A percentile compares a stretch with the other conserved stretches of the same genome.
Conservation (phyloP, 2,888 invertebrate species). For the Eudasyphora cyanicolor region DNA sequence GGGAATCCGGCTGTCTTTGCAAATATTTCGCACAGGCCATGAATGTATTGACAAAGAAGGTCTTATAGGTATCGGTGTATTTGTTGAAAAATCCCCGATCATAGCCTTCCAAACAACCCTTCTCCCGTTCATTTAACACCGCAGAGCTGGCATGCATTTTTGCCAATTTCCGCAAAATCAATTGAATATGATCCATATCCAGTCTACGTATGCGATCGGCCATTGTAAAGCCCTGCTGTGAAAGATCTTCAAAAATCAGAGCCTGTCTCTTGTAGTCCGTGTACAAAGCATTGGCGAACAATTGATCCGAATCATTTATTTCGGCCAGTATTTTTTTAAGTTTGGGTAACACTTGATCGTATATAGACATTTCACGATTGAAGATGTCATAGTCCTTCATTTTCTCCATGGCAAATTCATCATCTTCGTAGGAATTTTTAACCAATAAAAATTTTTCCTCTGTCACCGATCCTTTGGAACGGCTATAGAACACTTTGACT, state of each 20-base stretch:
- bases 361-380: conserved; percentile 77
- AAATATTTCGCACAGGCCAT: conserved; percentile 74
- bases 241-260: conserved; percentile 78
- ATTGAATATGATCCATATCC: conserved; percentile 79
- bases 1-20: conserved; percentile 68
- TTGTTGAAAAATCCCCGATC: conserved; percentile 78
- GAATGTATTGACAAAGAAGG: conserved; percentile 74
- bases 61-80: conserved; percentile 75
- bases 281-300: conserved; percentile 74
- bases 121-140: conserved; percentile 78
- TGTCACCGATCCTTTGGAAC: conserved; percentile 35
- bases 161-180: conserved; percentile 79
- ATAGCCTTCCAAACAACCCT: conserved; percentile 71
- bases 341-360: conserved; percentile 76
- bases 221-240: conserved; percentile 72
- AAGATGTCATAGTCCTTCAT: conserved; percentile 77
- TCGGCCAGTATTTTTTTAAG: conserved; percentile 71
- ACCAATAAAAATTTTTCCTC: conserved; percentile 69
- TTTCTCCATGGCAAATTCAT: conserved; percentile 72
- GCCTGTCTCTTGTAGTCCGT: conserved; percentile 74
- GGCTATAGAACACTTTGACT: conserved; percentile 68
- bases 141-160: conserved; percentile 81
- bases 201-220: conserved; percentile 76
- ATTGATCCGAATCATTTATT: conserved; percentile 71
- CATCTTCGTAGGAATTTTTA: conserved; percentile 75